These are phyloP conservation scores for Manacus vitellinus DNA, from an alignment of 2,113 vertebrate genomes.

Conservation along the genomic window DNA sequence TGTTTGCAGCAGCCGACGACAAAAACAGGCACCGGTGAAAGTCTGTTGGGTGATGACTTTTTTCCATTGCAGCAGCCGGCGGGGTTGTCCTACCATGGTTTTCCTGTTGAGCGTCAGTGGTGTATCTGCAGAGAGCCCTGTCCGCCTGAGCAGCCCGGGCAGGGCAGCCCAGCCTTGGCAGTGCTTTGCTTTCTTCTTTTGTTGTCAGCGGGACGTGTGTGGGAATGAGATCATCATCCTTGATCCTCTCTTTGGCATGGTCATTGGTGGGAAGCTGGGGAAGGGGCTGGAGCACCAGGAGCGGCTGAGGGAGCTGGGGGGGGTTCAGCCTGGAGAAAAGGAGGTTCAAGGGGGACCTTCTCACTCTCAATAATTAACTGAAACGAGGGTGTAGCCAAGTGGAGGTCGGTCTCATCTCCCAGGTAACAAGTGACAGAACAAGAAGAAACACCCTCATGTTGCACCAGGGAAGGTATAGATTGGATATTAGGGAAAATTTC, in stretches of 20 bases:
- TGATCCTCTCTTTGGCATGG: fast-evolving
- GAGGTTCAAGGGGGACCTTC: not conserved
- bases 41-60: conserved; percentile 17
- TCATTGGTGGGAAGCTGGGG: not conserved
- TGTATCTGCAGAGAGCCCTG: not conserved
- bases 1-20: not conserved
- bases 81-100: conserved; percentile 27
- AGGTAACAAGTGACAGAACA: not conserved
- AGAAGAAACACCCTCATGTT: not conserved
- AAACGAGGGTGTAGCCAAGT: not conserved
- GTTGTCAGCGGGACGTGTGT: not conserved
- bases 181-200: not conserved
- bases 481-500: not conserved
- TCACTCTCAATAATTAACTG: not conserved
- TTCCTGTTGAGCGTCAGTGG: not conserved
- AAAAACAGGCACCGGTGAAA: not conserved
- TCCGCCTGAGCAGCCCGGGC: not conserved
- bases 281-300: not conserved
- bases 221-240: not conserved
- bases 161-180: not conserved
- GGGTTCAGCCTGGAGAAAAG: not conserved
- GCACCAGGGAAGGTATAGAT: not conserved
- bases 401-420: not conserved
- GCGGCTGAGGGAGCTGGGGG: not conserved
- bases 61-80: conserved; percentile 26